Base-by-base conservation (phyloP, 2,113 vertebrate species). In the Siniperca knerii region DNA sequence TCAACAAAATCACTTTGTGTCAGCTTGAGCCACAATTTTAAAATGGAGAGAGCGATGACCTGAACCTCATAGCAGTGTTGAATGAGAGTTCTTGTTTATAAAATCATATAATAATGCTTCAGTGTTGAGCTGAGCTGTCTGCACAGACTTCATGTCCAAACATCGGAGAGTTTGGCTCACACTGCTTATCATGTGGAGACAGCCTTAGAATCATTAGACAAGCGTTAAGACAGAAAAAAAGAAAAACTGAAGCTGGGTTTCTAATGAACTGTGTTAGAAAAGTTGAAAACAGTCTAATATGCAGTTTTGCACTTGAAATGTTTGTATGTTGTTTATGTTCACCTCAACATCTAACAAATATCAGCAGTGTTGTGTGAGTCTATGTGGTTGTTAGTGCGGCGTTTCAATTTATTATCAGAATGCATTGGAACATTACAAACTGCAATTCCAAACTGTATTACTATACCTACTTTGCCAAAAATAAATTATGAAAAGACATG, bases 151-250 rank as follows among this genome's bases (percentile, higher is more conserved):
- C 13, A 2, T 0, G 2, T 5, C 12, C 13, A 7, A 18, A 33
- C 4, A 33, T 21, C 2, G 0, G 48, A 58, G 33, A 67, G 29
- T 52, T 81, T 50, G 46, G 54, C 52, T 72, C 6, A 44, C 42
- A 12, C 12, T 72, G 65, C 13, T 64, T 4, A 48, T 80, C 81
- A 0, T 62, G 66, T 83, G 76, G 68, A 89, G 83, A 89, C 48
- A 83, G 50, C 71, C 79, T 35, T 16, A 20, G 7, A 58, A 44
- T 75, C 18, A 50, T 0, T 29, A 48, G n/a, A 84, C 16, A 50
- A 25, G 10, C 75, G 52, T 50, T 57, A 50, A 48, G 29, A 46
- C 42, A 75, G 2, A 44, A 23, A 50, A n/a, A 0, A 60, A 79
- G 46, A 57, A 16, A 70, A 44, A 37, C 10, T 48, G 23, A 33